These are phyloP conservation scores for Hydrozoanthus tunicans DNA, from an alignment of 64 coral and sea anemone species.

Conservation along the genomic window DNA sequence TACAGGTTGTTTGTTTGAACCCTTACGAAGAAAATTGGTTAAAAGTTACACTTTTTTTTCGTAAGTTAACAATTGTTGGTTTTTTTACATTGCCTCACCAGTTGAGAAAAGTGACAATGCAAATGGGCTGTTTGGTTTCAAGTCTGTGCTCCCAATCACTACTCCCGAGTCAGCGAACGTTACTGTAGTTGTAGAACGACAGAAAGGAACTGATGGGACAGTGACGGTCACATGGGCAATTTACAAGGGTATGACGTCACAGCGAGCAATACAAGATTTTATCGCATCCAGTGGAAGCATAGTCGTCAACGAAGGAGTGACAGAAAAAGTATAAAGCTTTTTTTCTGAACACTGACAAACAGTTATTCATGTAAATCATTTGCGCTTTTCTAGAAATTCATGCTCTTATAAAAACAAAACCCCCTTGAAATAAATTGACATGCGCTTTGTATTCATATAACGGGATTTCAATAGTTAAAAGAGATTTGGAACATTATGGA, in stretches of 20 bases:
- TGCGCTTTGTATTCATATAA: too few relatives aligned
- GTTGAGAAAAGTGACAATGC: constrained; percentile 99
- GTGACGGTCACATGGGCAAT: constrained; percentile 81
- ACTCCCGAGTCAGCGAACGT: constrained; percentile 63
- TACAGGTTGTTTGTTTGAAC: too few relatives aligned
- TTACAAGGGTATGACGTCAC: constrained; percentile 57
- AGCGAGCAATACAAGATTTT: constrained; percentile 74
- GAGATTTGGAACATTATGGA: too few relatives aligned
- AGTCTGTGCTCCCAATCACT: constrained; percentile 43
- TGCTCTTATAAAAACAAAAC: too few relatives aligned
- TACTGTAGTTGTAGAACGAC: constrained; percentile 54
- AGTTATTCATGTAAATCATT: neutral
- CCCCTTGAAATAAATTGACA: too few relatives aligned
- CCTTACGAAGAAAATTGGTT: too few relatives aligned
- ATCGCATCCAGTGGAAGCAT: constrained; percentile 56
- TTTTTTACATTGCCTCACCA: constrained; percentile 25
- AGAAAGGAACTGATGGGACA: constrained; percentile 42
- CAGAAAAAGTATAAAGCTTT: constrained; percentile 55
- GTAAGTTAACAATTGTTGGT: neutral
- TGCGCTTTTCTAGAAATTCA: too few relatives aligned
- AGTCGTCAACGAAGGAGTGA: constrained; percentile 51
- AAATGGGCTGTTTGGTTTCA: constrained; percentile 90
- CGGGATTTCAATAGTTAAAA: too few relatives aligned
- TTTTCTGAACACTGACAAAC: neutral
- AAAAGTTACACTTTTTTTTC: neutral